Evolutionary conservation across 2,797 vertebrate species (phyloP).

Genomic region (Podarcis lilfordi): DNA sequence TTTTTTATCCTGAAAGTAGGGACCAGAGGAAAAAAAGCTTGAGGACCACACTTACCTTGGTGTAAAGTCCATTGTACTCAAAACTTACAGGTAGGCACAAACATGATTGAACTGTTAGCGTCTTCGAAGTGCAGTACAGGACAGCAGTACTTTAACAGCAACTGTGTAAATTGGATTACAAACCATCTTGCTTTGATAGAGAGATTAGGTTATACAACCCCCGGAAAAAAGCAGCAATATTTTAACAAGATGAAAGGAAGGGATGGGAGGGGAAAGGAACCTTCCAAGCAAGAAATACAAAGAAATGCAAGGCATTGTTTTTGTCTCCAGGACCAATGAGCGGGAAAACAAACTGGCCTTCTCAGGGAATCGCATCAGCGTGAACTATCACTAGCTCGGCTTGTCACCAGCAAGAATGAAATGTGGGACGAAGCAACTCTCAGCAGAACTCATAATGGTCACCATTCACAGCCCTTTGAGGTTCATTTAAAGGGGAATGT

Average conservation of each 20-base stretch:
- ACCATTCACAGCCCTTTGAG: conserved; percentile 42
- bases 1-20: too few relatives aligned
- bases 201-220: not conserved
- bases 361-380: not conserved
- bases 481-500: conserved; percentile 47
- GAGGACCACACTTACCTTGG: not conserved
- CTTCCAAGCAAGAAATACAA: not conserved
- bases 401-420: not conserved
- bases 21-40: too few relatives aligned
- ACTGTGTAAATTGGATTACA: not conserved
- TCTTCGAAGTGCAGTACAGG: not conserved
- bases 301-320: not conserved
- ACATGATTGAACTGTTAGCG: not conserved
- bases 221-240: not conserved
- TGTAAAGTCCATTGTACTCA: not conserved
- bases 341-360: not conserved
- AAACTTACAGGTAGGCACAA: not conserved
- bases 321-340: not conserved
- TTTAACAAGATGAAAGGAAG: not conserved
- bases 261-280: not conserved
- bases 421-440: not conserved
- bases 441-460: conserved; percentile 47
- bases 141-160: not conserved
- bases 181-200: not conserved
- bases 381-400: not conserved